Base-by-base conservation (phyloP, 2,888 invertebrate genomes). In the Chironomus riparius region DNA sequence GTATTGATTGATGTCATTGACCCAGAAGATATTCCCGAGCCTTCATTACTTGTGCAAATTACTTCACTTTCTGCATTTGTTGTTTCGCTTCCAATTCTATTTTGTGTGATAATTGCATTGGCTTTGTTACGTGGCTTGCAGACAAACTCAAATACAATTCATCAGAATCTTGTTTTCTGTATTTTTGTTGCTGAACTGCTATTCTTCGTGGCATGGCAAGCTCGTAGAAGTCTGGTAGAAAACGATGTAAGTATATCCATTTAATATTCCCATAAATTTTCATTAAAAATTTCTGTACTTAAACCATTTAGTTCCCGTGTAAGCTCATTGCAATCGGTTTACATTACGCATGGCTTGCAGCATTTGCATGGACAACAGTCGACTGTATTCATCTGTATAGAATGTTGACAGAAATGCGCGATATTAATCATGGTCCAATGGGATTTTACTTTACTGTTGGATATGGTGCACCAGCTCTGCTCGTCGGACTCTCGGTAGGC, bases 371-470 rank as follows among this genome's bases (percentile, higher is more conserved):
- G 98, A 89, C 93, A 80, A 89, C 97, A 79, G 92, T 96, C 75
- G 96, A 96, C 84, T 93, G 95, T 47, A 88, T 97, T 79, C 97
- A 98, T 84, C 86, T 97, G 77, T 94, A 97, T 81, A 88, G 98
- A 68, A 94, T 97, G 90, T 85, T 98, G 79, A 95, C 96, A 2
- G 97, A 97, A 85, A 92, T 97, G 88, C 87, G 97, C 3, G 97
- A 97, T 84, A 95, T 98, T 70, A 97, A 98, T 86, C 95, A 96
- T 83, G 97, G 95, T 4, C 92, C 93, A 48, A 94, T 97, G 91
- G 87, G 90, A 77, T 95, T 97, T 82, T 97, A 95, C 82, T 94
- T 95, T 80, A 92, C 94, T 15, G 88, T 94, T 81, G 97, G 96
- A 15, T 98, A 97, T 83, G 97, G 93, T 76, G 89, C 93, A 77